A percentile compares a stretch with the other conserved stretches of the same genome.
Evolutionary conservation across 2,113 vertebrate species (phyloP).

Genomic region (Spilogale gracilis): DNA sequence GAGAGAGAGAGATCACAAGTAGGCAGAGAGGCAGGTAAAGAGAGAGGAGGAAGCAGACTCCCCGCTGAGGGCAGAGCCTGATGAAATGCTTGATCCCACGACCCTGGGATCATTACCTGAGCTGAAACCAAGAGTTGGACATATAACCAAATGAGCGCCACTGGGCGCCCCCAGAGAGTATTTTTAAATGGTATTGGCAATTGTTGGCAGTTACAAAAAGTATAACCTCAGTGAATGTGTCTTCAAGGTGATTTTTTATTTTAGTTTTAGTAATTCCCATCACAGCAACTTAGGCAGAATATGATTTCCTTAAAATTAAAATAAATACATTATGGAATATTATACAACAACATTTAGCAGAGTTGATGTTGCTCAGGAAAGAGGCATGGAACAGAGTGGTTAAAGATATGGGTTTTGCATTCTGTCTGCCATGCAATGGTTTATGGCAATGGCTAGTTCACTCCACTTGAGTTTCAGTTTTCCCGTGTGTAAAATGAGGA

Average conservation of each 20-base stretch:
- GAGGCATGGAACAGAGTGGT: neutral
- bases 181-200: neutral
- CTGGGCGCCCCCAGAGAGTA: neutral
- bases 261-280: neutral
- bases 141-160: neutral
- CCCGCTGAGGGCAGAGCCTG: too few relatives aligned
- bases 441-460: neutral
- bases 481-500: neutral
- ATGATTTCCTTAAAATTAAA: neutral
- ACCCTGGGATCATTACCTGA: neutral
- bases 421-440: neutral
- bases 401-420: neutral
- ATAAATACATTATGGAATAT: neutral
- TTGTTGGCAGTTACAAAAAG: neutral
- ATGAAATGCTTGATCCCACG: neutral
- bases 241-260: neutral
- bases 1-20: too few relatives aligned
- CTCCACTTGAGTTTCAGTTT: neutral
- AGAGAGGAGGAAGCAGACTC: neutral
- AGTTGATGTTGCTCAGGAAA: neutral
- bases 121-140: neutral
- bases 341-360: neutral
- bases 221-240: neutral
- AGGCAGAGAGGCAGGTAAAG: too few relatives aligned
- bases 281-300: neutral